Evolutionary conservation across 2,797 vertebrate genomes (phyloP), one percentile per base, ranked within the genome.

Genomic region (Cynopterus sphinx): DNA sequence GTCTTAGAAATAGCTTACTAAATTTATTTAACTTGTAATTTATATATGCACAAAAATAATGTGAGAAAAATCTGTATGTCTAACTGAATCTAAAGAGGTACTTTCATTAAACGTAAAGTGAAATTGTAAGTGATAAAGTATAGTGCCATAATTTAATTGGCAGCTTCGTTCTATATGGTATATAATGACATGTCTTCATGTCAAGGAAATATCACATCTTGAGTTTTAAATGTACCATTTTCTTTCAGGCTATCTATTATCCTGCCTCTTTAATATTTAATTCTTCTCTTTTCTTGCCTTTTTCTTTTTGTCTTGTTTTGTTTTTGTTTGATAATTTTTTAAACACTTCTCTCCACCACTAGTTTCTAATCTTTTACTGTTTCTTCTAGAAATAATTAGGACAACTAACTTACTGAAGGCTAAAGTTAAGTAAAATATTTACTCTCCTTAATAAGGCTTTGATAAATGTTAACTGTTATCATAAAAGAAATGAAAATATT

Each of bases 321-420:
- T 22, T 74, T 88, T 75, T 94, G 71, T 65, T 55, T 93, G 53
- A 86, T 85, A 31, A 68, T 63, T 59, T 92, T 70, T 77, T 28
- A 79, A 85, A 74, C 31, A 79, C 31, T 68, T 87, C 65, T n/a
- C 17, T 26, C 70, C 28, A 55, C 31, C 33, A 49, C 41, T 55
- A 53, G 33, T 81, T 87, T 92, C 68, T 84, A 87, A 84, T 90
- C 46, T 94, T 46, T 96, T 55, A 55, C 6, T 78, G 49, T 39
- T 92, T 87, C 70, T 90, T 96, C 71, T 79, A 96, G 31, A 88
- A 67, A 46, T 87, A 90, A 94, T 46, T 67, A 65, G 26, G 49
- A 81, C 41, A 93, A 94, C 83, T 82, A 91, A 71, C 55, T 87
- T 59, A 95, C 21, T 53, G 5, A 61, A 70, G 28, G 49, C 22